Conservation (phyloP, 1,140 invertebrate genomes). For the Calosoma granatense region DNA sequence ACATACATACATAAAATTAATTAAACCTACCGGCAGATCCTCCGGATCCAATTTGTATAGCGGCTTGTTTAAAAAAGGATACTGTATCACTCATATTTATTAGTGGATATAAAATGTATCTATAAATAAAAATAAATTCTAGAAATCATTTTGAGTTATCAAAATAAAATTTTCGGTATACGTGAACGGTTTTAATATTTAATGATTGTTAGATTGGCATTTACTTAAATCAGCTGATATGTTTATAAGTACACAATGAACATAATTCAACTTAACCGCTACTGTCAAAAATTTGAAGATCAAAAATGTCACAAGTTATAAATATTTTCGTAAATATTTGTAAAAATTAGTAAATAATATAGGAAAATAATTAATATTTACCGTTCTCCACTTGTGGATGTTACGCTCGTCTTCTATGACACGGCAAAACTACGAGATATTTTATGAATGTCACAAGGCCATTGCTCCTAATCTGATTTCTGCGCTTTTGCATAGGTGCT, state of each 20-base stretch:
- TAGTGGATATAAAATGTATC: background rate
- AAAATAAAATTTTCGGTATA: too few species aligned
- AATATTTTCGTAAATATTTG: too few species aligned
- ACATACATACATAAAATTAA: conserved; percentile 1
- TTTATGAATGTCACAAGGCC: conserved; percentile 8
- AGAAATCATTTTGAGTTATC: background rate
- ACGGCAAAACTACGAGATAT: background rate
- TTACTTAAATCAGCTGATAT: conserved; percentile 5
- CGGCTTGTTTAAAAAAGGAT: conserved; percentile 49
- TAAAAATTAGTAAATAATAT: background rate
- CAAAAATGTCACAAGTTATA: too few species aligned
- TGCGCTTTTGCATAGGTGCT: too few species aligned
- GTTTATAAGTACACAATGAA: too few species aligned
- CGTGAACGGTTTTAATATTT: too few species aligned
- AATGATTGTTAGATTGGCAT: background rate
- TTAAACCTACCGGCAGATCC: conserved; percentile 63
- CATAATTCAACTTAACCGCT: too few species aligned
- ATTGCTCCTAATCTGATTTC: background rate
- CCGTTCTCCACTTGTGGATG: background rate
- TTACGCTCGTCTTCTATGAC: background rate
- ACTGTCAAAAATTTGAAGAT: background rate
- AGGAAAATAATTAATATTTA: background rate
- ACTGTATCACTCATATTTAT: conserved; percentile 36
- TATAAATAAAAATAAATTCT: background rate
- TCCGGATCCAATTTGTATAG: conserved; percentile 76